phyloP scores from a whole-genome alignment of 2,888 invertebrate genomes.

The Napeogenes inachia region DNA sequence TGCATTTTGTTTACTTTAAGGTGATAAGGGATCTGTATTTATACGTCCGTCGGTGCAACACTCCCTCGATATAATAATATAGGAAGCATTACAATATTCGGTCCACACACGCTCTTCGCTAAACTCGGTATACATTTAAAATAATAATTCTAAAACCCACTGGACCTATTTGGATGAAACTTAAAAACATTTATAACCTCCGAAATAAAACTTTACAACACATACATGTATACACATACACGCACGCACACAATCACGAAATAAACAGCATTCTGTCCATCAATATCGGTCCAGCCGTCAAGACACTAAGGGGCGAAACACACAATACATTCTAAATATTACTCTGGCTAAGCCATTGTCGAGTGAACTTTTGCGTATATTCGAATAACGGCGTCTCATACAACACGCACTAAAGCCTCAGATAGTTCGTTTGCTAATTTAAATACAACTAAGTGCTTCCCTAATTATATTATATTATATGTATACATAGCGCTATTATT shows the following conservation, averaged over 20 bases:
- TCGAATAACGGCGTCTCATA: slow-evolving; percentile 26
- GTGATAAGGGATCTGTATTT: no score
- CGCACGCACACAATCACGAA: slow-evolving; percentile 9
- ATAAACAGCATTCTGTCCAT: slow-evolving; percentile 15
- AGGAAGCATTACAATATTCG: background rate
- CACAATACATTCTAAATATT: slow-evolving; percentile 13
- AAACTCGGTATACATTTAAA: slow-evolving; percentile 3
- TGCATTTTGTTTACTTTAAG: no score
- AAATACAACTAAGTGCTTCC: slow-evolving; percentile 45
- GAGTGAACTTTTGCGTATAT: slow-evolving; percentile 26
- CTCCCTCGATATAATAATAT: background rate
- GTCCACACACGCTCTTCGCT: background rate
- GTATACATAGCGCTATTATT: slow-evolving; percentile 38
- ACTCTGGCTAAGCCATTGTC: slow-evolving; percentile 28
- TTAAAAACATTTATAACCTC: slow-evolving; percentile 17
- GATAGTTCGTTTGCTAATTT: slow-evolving; percentile 60
- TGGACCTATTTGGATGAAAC: slow-evolving; percentile 23
- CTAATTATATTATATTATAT: slow-evolving; percentile 31
- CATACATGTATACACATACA: slow-evolving; percentile 8
- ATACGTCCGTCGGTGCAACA: background rate
- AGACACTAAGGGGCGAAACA: slow-evolving; percentile 23
- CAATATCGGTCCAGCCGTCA: slow-evolving; percentile 26
- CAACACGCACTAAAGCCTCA: slow-evolving; percentile 52
- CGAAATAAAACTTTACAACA: slow-evolving; percentile 14
- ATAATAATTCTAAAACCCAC: slow-evolving; percentile 16